A percentile compares a stretch with the other conserved stretches of the same genome.
phyloP scores from a whole-genome alignment of 1,140 invertebrate species.

The Dolichoris vasculosae region DNA sequence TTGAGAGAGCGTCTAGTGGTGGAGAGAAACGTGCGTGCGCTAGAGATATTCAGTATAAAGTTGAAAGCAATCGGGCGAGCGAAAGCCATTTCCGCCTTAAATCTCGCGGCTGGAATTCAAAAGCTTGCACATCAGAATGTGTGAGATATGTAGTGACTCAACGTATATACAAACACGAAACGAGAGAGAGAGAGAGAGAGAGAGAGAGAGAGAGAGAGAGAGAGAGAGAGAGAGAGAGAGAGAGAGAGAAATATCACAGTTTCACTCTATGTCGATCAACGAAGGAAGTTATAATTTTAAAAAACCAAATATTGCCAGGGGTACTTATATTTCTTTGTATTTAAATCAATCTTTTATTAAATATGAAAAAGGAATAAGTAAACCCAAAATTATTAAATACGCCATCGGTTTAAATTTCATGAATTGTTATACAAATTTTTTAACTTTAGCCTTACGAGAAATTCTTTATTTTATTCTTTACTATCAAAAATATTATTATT shows the following conservation, averaged over 20 bases:
- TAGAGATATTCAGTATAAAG: constrained; percentile 31
- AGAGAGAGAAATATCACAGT: no score
- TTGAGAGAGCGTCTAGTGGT: neutral
- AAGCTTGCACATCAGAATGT: neutral
- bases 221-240: no score
- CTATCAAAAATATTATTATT: no score
- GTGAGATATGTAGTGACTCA: neutral
- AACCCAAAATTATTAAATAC: no score
- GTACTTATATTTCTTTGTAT: neutral
- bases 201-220: no score
- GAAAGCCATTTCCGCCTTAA: constrained; percentile 40
- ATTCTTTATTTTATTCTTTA: no score
- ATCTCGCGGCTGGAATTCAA: constrained; percentile 45
- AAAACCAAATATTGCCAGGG: neutral
- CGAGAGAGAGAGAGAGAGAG: no score
- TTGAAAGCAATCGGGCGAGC: constrained; percentile 39
- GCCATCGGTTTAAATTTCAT: no score
- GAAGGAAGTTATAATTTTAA: neutral
- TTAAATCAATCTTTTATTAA: no score
- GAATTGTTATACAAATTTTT: no score
- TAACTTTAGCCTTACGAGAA: no score
- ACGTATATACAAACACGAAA: neutral
- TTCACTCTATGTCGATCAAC: neutral
- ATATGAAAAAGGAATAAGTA: no score
- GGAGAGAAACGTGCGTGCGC: neutral